Base-by-base conservation (phyloP, 2,888 invertebrate species). In the Callyntrura sp. region DNA sequence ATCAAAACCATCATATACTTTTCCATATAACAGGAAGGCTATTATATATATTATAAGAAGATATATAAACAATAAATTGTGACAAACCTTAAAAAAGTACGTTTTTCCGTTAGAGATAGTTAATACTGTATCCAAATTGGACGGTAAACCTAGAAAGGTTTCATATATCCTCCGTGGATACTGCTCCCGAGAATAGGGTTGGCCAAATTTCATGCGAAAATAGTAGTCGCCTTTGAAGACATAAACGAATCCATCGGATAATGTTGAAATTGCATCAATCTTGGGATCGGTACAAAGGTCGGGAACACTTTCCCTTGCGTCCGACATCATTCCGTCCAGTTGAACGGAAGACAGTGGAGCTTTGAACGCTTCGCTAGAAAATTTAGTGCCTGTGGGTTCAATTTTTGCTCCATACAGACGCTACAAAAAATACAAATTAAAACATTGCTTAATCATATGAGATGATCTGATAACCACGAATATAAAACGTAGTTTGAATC, bases 71-170 rank as follows among this genome's bases (percentile, higher is more conserved):
- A n/a, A n/a, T 65, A 79, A 20, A 23, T 35, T 6, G 8, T n/a
- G n/a, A 23, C n/a, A 3, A 81, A 91, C 92, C 84, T 93, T 93
- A 48, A 93, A 92, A 57, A 91, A 90, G 57, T 92, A 93, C 0
- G 92, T 91, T 81, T 92, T 90, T n/a, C 92, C 92, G 81, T 88
- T 92, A 0, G 68, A 5, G 14, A 90, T 65, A 0, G 92, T 92
- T 12, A 92, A 89, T 43, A 91, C 92, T n/a, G 93, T 92, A 35
- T 93, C 93, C 17, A 93, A 25, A 17, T 90, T 82, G 5, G 86
- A 65, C 2, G 90, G 87, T 4, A 93, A 78, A 9, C 92, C 92
- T 0, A 83, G 51, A 45, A 92, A 92, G 6, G 91, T 84, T 14
- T 87, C 82, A 23, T 92, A 90, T 20, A 92, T 92, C 25, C 81